Evolutionary conservation across 2,113 vertebrate genomes (phyloP), one percentile per base, ranked within the genome.

Genomic region (Agapornis roseicollis): DNA sequence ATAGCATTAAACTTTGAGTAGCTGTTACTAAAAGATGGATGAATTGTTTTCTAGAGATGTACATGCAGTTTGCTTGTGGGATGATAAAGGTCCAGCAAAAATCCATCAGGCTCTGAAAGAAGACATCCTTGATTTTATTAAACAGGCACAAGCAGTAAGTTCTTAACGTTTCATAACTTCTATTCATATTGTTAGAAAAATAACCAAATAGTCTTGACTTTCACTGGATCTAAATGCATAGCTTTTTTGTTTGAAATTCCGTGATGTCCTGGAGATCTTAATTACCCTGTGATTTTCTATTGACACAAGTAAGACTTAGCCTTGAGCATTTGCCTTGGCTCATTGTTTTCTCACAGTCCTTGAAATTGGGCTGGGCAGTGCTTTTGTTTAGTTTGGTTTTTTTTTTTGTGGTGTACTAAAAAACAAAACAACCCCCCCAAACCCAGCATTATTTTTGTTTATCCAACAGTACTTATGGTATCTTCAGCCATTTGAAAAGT

Each of bases 21-120:
- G 44, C 39, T 94, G 44, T 81, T 85, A 58, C 71, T 97, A 58
- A 97, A 76, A 78, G 55, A 9, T 63, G 28, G 44, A 79, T 94
- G 27, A 84, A 86, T 95, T 94, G 35, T 92, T 96, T 98, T 74
- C 69, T 96, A 99, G 99, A 96, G 99, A 99, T 88, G 99, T 99
- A 84, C 99, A 99, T 95, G 99, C 99, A 78, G 99, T 99, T 79
- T 99, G 99, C 96, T 98, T 99, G 64, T 99, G 99, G 99, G 99
- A 99, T 96, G 99, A 99, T 97, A 99, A 99, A 98, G 99, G 99
- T 92, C 99, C 99, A 71, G 99, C 99, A 79, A 99, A 99, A 98
- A 99, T 99, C 97, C 99, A 99, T 97, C 99, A 99, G 97, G 99
- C 99, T 96, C 98, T 99, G 94, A 99, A 99, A 98, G 99, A 99